Conservation (phyloP, 1,140 invertebrate genomes). For the Laupala kohalensis region DNA sequence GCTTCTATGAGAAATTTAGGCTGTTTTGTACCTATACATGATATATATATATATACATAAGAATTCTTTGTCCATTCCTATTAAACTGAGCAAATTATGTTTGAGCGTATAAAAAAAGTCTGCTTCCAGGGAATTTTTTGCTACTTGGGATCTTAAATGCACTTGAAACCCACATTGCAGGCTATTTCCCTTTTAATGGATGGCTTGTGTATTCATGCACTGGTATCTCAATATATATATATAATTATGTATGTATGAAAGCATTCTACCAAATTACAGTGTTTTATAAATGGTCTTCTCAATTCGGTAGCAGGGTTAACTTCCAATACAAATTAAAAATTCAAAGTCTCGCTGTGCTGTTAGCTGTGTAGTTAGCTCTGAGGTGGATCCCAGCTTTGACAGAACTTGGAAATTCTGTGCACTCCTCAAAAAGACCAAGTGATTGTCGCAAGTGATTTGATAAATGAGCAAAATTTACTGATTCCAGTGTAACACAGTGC, state of each 20-base stretch:
- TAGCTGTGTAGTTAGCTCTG: neutral
- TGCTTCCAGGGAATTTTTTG: neutral
- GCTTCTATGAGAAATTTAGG: constrained; percentile 8
- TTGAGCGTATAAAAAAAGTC: constrained; percentile 1
- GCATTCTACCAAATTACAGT: neutral
- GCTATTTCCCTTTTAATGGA: neutral
- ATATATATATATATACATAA: constrained; percentile 1
- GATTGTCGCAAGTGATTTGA: neutral
- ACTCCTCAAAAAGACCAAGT: neutral
- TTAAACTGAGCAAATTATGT: neutral
- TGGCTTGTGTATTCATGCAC: neutral
- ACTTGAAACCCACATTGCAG: neutral
- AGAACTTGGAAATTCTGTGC: neutral
- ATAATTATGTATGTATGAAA: neutral
- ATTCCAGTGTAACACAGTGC: neutral
- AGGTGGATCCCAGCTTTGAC: neutral
- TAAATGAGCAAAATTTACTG: neutral
- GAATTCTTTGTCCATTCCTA: constrained; percentile 6
- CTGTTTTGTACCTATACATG: constrained; percentile 14
- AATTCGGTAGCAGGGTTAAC: neutral
- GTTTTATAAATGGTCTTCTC: neutral
- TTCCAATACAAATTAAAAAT: neutral
- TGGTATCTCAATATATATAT: neutral
- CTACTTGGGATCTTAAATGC: neutral
- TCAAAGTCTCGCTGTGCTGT: neutral